Base-by-base conservation (phyloP, 1,140 invertebrate species). In the Pomacea maculata region DNA sequence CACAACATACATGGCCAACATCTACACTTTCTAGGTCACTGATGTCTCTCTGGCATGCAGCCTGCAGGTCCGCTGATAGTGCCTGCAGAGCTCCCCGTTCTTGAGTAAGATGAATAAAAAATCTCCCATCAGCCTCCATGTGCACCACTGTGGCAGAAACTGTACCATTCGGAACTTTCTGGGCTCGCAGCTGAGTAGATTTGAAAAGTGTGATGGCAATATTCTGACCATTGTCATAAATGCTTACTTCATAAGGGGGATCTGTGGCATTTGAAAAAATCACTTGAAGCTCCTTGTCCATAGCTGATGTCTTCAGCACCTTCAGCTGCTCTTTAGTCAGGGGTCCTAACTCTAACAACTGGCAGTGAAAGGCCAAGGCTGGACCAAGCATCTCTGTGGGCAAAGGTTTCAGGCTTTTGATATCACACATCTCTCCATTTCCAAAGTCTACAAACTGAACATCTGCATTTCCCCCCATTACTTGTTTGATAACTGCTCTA, bases 361-460 rank as follows among this genome's bases (percentile, higher is more conserved):
- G 78, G 57, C 84, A 83, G 25, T 82, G 78, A 55, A 77, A 83
- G 11, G 84, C 84, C 21, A 78, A 54, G 11, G 82, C 73, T 75
- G 82, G 34, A 12, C 52, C 29, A n/a, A 85, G 73, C 15, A 85
- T 65, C 21, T 80, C 78, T 17, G 52, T 55, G 15, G 78, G 75
- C n/a, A 87, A 34, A 21, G 75, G 80, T 57, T 79, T 80, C 17
- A 87, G 52, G 34, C 80, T 57, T 15, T 57, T 61, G 15, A 67
- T 17, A 6, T 71, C 75, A 10, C 93, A 80, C 17, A 88, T 83
- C 81, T 86, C 85, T 14, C 57, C 71, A 67, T 90, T 92, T 86
- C 93, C 92, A 85, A 92, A 92, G 88, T 97, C 96, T 7, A 96
- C 94, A 85, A 96, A 96, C 45, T 94, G 92, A 1, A 96, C 94